Evolutionary conservation across 2,113 vertebrate species (phyloP).

Genomic region (Corythornis vintsioides): DNA sequence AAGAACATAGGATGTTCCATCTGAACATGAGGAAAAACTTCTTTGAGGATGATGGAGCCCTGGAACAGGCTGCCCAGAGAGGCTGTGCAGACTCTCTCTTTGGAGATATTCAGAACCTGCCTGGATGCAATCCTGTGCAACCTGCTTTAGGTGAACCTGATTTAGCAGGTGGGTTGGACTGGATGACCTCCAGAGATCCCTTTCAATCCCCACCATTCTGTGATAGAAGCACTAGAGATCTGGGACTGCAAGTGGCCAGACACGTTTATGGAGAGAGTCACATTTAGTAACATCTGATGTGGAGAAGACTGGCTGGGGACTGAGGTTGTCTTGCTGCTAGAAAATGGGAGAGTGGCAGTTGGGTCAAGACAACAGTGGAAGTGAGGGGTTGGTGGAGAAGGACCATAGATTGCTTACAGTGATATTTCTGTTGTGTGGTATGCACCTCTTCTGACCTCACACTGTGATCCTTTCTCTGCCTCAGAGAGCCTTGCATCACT

Average conservation of each 20-base stretch:
- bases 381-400: not conserved
- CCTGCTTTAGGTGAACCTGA: not conserved
- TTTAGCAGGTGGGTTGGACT: not conserved
- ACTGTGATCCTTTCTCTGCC: not conserved
- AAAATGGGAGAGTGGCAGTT: not conserved
- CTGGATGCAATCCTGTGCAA: not conserved
- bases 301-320: not conserved
- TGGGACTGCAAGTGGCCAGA: not conserved
- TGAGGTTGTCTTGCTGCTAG: not conserved
- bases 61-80: not conserved
- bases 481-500: not conserved
- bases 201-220: not conserved
- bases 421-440: not conserved
- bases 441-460: not conserved
- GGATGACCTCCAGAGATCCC: not conserved
- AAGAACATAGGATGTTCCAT: not conserved
- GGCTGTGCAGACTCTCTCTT: not conserved
- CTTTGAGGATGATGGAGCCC: not conserved
- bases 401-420: fast-evolving
- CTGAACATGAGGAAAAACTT: not conserved
- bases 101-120: not conserved
- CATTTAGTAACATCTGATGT: not conserved
- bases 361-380: not conserved
- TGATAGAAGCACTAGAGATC: not conserved
- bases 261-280: not conserved